phyloP scores from a whole-genome alignment of 2,888 invertebrate genomes.

The Atherix ibis region DNA sequence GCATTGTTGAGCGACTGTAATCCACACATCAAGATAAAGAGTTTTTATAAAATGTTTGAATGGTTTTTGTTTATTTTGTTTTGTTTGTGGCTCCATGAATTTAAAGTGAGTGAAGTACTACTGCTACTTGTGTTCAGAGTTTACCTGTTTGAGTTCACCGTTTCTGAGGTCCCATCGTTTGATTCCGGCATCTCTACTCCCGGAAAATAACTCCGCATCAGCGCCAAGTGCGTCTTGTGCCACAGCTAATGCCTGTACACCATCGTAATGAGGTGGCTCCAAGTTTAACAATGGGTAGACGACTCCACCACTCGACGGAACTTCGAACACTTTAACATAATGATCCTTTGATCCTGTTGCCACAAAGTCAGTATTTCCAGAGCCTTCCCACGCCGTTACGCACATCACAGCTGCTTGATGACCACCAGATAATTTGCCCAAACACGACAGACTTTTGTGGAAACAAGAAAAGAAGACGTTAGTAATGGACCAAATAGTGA shows the following conservation, averaged over 20 bases:
- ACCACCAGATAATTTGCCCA: conserved; percentile 59
- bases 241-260: conserved; percentile 64
- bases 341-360: conserved; percentile 77
- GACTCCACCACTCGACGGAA: conserved; percentile 35
- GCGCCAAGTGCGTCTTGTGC: conserved; percentile 36
- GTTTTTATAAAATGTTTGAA: background rate
- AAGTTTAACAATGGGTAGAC: conserved; percentile 44
- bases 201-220: conserved; percentile 49
- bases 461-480: conserved; percentile 1
- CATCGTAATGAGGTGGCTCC: conserved; percentile 81
- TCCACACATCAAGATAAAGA: too few relatives aligned
- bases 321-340: conserved; percentile 47
- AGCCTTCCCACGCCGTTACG: conserved; percentile 42
- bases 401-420: conserved; percentile 79
- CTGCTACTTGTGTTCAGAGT: too few relatives aligned
- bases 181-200: conserved; percentile 70
- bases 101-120: too few relatives aligned
- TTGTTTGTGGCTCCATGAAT: background rate
- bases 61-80: too few relatives aligned
- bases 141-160: conserved; percentile 23
- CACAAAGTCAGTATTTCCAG: conserved; percentile 42
- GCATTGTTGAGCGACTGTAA: conserved; percentile 57
- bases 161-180: conserved; percentile 61
- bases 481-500: background rate
- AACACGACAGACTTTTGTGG: conserved; percentile 40